Evolutionary conservation across 2,113 vertebrate species (phyloP), one percentile per base, ranked within the genome.

Genomic region (Hippocampus abdominalis): DNA sequence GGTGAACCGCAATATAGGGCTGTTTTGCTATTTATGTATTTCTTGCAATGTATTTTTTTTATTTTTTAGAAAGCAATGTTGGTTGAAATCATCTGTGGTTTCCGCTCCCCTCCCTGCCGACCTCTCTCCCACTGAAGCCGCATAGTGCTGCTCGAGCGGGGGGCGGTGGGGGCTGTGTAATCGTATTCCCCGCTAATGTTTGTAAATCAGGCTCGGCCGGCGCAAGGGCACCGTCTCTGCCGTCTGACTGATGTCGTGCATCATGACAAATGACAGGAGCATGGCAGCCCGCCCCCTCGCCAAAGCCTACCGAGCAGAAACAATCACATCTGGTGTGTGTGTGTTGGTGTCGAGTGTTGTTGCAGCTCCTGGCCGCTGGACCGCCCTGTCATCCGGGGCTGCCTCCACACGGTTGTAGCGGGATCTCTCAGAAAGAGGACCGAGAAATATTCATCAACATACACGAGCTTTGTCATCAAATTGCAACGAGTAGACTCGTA

Each of bases 131-230:
- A 68, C 66, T 69, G 71, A 32, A 87, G 81, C 88, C 86, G 89
- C 90, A 89, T 79, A 89, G 89, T 76, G 86, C 82, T 89, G 75
- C 82, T 83, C 84, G 80, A 80, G 71, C 85, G 78, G 74, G 72
- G 70, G 63, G 46, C 72, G 76, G 80, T 25, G 83, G 82, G 85
- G 81, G 84, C 87, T 89, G 89, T 93, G 93, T 93, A 93, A 94
- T 93, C 92, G 91, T 93, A 93, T 94, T 94, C 93, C 92, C 93
- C 92, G 93, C 93, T 94, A 94, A 94, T 94, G 93, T 95, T 93
- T 94, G 93, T 94, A 93, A 94, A 94, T 93, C 93, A 94, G 94
- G 89, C 91, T 87, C 80, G 83, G 92, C 94, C 92, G 89, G 86
- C 84, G 88, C 90, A 89, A 92, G 93, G 93, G 93, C 93, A 93